A percentile compares a stretch with the other conserved stretches of the same genome.
phyloP scores from a whole-genome alignment of 2,797 vertebrate species.

The Hafferia zeledoni region DNA sequence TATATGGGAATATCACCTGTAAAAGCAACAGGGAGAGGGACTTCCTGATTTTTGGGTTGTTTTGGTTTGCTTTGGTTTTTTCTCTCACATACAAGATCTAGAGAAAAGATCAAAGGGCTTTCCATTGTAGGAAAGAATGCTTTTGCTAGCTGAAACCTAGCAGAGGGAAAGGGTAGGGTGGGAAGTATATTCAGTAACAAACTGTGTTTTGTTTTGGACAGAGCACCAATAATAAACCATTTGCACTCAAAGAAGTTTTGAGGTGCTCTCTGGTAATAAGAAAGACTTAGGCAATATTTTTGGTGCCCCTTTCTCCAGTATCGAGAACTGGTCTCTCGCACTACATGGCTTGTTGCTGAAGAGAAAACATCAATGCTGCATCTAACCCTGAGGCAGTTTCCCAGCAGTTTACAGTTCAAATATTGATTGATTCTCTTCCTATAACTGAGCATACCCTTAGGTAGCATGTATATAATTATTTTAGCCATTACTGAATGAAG shows the following conservation, averaged over 20 bases:
- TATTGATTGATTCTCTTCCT: neutral
- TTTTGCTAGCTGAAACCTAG: neutral
- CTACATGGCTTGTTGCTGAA: neutral
- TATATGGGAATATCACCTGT: neutral
- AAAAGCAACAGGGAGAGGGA: neutral
- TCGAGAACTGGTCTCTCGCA: neutral
- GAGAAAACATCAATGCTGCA: neutral
- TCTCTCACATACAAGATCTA: fast-evolving
- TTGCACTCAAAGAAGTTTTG: neutral
- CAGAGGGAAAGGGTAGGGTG: neutral
- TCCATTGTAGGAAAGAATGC: neutral
- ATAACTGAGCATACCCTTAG: neutral
- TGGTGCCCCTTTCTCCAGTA: neutral
- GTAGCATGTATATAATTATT: neutral
- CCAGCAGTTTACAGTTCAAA: neutral
- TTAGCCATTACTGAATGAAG: neutral
- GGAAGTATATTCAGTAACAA: neutral
- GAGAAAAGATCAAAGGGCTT: neutral
- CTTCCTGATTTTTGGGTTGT: neutral
- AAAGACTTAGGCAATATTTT: neutral
- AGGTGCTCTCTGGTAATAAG: neutral
- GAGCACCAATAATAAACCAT: neutral
- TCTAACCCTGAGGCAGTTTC: neutral
- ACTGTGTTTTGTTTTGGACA: neutral
- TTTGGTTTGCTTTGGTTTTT: neutral